Evolutionary conservation across 1,140 invertebrate species (phyloP), one percentile per base, ranked within the genome.

Genomic region (Subanguina moxae): DNA sequence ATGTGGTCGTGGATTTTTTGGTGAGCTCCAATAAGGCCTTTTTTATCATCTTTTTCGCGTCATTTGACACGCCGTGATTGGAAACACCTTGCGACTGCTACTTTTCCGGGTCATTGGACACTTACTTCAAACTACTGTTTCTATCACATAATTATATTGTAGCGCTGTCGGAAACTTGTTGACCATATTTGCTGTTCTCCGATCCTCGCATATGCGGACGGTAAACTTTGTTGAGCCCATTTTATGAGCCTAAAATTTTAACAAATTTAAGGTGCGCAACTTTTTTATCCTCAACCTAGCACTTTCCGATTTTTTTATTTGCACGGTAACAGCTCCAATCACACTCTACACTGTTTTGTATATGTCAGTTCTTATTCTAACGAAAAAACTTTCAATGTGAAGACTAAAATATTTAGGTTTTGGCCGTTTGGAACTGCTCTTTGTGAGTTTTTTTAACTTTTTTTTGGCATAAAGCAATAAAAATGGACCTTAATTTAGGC

Each of bases 261-360:
- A 5, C 3, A 38, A 38, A 38, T 5, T 38, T 38, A 5, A 38
- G 32, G 32, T 76, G 0, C 77, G 80, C n/a, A 81, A 81, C 65
- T 83, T 80, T 43, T 82, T 82, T 66, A 83, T 82, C 48, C 38
- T 82, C 13, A 82, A 82, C 65, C 66, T 82, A 38, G 80, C 80
- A 3, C 56, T 82, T 13, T 80, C 80, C 3, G 80, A 82, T 32
- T 82, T 82, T 65, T 77, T 82, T 57, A 72, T 82, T 23, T 83
- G 82, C 57, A 82, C 80, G 5, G 77, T 82, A 15, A 82, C 80
- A n/a, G 79, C 81, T 19, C 82, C 80, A 25, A 80, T 74, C 5
- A 82, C 82, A 1, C 48, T 82, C 11, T 82, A 83, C 71, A 82
- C 82, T 1, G 76, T 78, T 28, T 57, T 80, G 8, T 80, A 79